A percentile compares a stretch with the other conserved stretches of the same genome.
phyloP scores from a whole-genome alignment of 2,797 vertebrate species.

The Remorina albescens region DNA sequence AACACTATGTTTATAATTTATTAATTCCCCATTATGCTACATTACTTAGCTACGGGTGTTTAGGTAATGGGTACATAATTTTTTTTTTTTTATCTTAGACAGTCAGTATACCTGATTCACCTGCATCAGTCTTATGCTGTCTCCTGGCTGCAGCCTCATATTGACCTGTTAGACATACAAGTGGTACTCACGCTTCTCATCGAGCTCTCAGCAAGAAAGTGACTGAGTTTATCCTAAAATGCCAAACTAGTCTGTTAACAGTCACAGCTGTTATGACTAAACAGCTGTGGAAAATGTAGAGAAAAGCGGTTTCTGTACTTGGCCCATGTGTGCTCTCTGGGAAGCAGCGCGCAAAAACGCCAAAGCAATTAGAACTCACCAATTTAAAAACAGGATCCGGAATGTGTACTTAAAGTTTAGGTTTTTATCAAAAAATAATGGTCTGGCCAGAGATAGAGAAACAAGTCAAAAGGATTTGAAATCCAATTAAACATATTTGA shows the following conservation, averaged over 20 bases:
- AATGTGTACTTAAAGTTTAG: neutral
- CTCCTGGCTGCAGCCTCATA: too few relatives aligned
- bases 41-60: too few relatives aligned
- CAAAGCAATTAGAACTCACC: constrained; percentile 15
- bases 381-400: constrained; percentile 19
- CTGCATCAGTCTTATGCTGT: too few relatives aligned
- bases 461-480: neutral
- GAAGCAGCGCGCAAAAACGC: neutral
- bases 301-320: neutral
- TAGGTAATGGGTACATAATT: too few relatives aligned
- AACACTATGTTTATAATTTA: too few relatives aligned
- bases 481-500: neutral
- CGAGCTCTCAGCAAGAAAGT: neutral
- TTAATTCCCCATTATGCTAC: too few relatives aligned
- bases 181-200: too few relatives aligned
- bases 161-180: too few relatives aligned
- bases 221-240: neutral
- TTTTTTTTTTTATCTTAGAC: too few relatives aligned
- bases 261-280: neutral
- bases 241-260: neutral
- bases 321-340: neutral
- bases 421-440: constrained; percentile 11
- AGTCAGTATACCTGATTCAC: too few relatives aligned
- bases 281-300: neutral
- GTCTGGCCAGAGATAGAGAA: neutral